phyloP scores from a whole-genome alignment of 1,140 invertebrate genomes.

The Littorina saxatilis region DNA sequence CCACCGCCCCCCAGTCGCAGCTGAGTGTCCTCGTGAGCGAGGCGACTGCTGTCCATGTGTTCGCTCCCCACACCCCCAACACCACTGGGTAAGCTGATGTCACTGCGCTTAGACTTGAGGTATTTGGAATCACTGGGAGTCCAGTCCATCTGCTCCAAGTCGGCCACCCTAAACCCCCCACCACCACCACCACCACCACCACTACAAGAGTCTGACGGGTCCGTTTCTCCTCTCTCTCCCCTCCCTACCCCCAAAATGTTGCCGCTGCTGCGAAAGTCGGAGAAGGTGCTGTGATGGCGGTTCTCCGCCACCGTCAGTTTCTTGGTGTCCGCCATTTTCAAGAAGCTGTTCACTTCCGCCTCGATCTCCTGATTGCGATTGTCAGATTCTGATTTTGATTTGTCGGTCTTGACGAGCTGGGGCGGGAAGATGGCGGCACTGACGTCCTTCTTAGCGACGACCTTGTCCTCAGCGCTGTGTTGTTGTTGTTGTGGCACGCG shows the following conservation, averaged over 20 bases:
- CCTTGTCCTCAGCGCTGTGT: neutral
- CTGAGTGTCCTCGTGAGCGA: neutral
- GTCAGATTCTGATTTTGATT: slow-evolving; percentile 1
- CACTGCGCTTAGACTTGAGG: slow-evolving; percentile 33
- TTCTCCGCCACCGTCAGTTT: slow-evolving; percentile 41
- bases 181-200: slow-evolving; percentile 32
- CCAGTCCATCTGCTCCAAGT: slow-evolving; percentile 50
- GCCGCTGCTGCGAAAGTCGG: slow-evolving; percentile 59
- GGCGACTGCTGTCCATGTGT: neutral
- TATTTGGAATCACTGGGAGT: slow-evolving; percentile 40
- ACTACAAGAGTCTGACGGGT: too few species aligned
- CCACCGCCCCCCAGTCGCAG: neutral
- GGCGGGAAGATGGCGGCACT: neutral
- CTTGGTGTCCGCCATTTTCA: slow-evolving; percentile 30
- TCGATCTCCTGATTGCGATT: slow-evolving; percentile 19
- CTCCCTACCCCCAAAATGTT: slow-evolving; percentile 47
- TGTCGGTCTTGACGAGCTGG: neutral
- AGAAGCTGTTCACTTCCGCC: slow-evolving; percentile 23
- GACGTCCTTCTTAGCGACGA: neutral
- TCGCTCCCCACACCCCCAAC: slow-evolving; percentile 9
- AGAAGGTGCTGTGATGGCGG: slow-evolving; percentile 61
- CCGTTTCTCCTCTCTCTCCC: slow-evolving; percentile 36
- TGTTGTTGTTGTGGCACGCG: slow-evolving; percentile 14
- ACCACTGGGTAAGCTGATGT: slow-evolving; percentile 17
- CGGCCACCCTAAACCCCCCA: slow-evolving; percentile 15